Percentiles rank a stretch among this genome's conserved stretches.
These are phyloP conservation scores for Tholera decimalis DNA, from an alignment of 2,888 invertebrate species.

Conservation along the genomic window DNA sequence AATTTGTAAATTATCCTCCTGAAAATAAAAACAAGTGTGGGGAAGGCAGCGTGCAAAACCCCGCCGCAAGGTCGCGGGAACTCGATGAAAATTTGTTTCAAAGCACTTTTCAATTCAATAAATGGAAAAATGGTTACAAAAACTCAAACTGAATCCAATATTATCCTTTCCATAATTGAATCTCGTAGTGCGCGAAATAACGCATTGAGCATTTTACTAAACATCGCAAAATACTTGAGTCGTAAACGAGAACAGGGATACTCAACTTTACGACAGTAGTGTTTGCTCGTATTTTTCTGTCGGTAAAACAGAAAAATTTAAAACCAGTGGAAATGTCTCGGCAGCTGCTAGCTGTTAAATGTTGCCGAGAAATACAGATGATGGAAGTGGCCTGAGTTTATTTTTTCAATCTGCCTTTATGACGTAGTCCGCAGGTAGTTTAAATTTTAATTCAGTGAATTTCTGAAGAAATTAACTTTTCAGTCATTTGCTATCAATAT, in stretches of 20 bases:
- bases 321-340: constrained; percentile 78
- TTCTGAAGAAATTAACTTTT: no score
- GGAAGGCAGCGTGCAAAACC: no score
- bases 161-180: constrained; percentile 19
- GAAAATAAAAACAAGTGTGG: no score
- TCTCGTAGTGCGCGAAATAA: constrained; percentile 38
- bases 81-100: no score
- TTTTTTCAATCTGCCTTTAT: not conserved
- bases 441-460: not conserved
- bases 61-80: no score
- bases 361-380: constrained; percentile 56
- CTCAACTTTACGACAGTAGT: constrained; percentile 57
- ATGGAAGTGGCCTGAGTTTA: constrained; percentile 60
- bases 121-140: constrained; percentile 5
- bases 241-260: constrained; percentile 72
- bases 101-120: not conserved
- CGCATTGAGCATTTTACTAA: constrained; percentile 64
- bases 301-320: constrained; percentile 78
- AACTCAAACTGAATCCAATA: not conserved
- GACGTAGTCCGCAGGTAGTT: not conserved
- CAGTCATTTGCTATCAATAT: no score
- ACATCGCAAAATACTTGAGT: constrained; percentile 72
- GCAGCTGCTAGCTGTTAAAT: constrained; percentile 81
- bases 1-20: no score
- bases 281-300: constrained; percentile 75